Evolutionary conservation across 2,113 vertebrate genomes (phyloP).

Genomic region (Sylvia atricapilla): DNA sequence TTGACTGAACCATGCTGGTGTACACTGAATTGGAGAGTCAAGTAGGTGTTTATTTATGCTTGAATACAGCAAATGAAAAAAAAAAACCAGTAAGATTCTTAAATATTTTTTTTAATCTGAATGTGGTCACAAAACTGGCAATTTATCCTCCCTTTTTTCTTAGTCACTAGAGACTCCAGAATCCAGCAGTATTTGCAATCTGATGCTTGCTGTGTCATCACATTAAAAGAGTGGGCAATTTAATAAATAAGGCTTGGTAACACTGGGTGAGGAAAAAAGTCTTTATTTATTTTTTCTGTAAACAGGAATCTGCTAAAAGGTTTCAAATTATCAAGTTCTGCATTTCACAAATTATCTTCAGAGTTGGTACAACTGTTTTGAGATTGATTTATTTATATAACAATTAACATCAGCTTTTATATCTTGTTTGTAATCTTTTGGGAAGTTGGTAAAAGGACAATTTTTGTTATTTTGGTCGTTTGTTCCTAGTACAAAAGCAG

Average conservation of each 20-base stretch:
- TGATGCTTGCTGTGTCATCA: not conserved
- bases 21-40: not conserved
- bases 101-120: not conserved
- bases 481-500: not conserved
- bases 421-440: not conserved
- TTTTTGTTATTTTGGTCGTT: not conserved
- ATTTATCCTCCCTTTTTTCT: not conserved
- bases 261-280: not conserved
- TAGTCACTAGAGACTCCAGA: not conserved
- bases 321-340: not conserved
- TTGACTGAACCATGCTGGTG: rapidly evolving
- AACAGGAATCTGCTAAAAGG: not conserved
- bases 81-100: not conserved
- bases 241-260: not conserved
- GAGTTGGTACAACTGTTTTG: not conserved
- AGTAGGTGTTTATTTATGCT: not conserved
- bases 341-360: not conserved
- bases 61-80: not conserved
- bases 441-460: not conserved
- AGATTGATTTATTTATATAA: not conserved
- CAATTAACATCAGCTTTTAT: not conserved
- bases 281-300: not conserved
- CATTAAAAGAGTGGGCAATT: not conserved
- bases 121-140: not conserved
- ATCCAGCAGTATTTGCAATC: not conserved